Evolutionary conservation across 2,888 invertebrate genomes (phyloP).

Genomic region (Dione vanillae): DNA sequence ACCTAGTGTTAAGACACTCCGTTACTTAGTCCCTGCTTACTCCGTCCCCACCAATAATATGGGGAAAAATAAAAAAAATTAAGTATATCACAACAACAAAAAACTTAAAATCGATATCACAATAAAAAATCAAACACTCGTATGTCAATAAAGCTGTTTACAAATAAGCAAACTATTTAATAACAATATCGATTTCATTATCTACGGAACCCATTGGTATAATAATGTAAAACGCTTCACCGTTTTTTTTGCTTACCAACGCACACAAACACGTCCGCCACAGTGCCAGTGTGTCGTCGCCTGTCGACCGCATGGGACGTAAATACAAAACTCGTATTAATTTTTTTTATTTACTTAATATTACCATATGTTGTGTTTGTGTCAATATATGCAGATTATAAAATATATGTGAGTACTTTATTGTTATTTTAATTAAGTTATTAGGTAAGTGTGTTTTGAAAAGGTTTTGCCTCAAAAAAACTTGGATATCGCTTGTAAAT

Average conservation of each 20-base stretch:
- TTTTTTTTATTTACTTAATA: not conserved
- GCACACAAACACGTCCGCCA: not conserved
- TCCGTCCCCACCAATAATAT: no score
- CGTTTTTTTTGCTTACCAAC: not conserved
- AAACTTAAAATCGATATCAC: no score
- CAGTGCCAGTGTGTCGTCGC: not conserved
- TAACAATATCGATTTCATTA: not conserved
- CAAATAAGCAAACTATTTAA: not conserved
- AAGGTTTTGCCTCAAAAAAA: not conserved
- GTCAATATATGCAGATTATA: not conserved
- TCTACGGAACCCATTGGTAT: not conserved
- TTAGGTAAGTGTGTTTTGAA: not conserved
- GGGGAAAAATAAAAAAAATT: no score
- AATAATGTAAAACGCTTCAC: not conserved
- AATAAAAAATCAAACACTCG: no score
- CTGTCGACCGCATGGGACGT: slow-evolving; percentile 3
- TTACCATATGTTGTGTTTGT: slow-evolving; percentile 6
- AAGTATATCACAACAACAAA: no score
- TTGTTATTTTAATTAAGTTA: not conserved
- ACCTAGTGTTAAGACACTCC: no score
- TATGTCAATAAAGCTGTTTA: not conserved
- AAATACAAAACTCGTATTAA: not conserved
- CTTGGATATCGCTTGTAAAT: not conserved
- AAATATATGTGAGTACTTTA: not conserved
- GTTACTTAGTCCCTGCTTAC: no score